phyloP scores from a whole-genome alignment of 1,140 invertebrate species.

The Tetramorium simillimum region DNA sequence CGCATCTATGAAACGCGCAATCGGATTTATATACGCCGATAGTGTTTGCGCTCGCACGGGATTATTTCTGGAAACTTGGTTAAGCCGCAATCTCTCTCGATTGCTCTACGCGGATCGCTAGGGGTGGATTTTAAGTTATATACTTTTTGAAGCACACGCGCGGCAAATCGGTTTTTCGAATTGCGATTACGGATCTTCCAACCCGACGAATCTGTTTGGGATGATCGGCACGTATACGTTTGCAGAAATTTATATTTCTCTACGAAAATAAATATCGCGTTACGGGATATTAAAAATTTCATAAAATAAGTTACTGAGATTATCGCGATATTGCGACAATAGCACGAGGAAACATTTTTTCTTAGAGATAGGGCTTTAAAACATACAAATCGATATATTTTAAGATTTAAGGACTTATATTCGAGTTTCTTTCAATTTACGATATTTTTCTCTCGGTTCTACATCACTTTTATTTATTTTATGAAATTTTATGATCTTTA shows the following conservation, averaged over 20 bases:
- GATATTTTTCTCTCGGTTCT: not conserved
- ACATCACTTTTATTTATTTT: too few species aligned
- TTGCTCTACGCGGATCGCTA: conserved; percentile 15
- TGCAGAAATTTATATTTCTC: not conserved
- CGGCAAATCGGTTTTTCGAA: conserved; percentile 11
- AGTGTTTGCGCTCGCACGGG: conserved; percentile 49
- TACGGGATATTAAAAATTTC: not conserved
- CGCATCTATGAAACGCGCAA: conserved; percentile 46
- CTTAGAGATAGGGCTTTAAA: too few species aligned
- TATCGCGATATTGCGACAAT: not conserved
- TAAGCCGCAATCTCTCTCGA: conserved; percentile 51
- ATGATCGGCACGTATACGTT: conserved; percentile 31
- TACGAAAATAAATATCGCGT: not conserved
- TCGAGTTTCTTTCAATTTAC: not conserved
- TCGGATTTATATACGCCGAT: conserved; percentile 66
- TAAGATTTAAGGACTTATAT: not conserved
- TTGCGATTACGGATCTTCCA: conserved; percentile 18
- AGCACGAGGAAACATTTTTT: not conserved
- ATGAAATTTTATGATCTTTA: not conserved
- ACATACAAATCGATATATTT: not conserved
- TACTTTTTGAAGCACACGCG: conserved; percentile 13
- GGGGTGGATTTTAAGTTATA: conserved; percentile 25
- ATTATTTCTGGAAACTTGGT: conserved; percentile 64
- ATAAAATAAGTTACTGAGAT: not conserved
- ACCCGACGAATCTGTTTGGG: not conserved